Conservation (phyloP, 2,797 vertebrate genomes). For the Anniella stebbinsi region DNA sequence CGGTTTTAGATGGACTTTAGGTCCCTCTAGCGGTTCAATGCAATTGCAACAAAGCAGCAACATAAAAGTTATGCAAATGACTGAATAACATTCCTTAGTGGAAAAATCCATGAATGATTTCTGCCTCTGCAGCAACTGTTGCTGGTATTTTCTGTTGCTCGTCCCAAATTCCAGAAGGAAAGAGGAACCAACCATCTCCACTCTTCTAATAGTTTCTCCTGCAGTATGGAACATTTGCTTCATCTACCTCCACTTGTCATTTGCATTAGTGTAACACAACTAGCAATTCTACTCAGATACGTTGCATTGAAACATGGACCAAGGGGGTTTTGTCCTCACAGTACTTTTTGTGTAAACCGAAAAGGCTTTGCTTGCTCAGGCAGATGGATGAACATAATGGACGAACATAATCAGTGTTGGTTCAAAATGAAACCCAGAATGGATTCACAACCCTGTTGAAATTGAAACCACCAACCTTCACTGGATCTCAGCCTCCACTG, state of each 20-base stretch:
- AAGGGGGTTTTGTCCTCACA: neutral
- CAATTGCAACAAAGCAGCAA: neutral
- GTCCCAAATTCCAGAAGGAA: neutral
- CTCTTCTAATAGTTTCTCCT: neutral
- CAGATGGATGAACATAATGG: neutral
- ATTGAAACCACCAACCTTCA: no score
- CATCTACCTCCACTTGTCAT: neutral
- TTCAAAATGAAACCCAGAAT: no score
- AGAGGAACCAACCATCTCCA: neutral
- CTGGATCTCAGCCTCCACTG: no score
- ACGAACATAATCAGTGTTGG: no score
- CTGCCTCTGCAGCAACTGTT: neutral
- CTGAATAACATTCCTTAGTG: neutral
- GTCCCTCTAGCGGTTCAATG: constrained; percentile 67
- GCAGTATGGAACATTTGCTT: neutral
- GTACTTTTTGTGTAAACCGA: neutral
- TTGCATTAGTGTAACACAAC: neutral
- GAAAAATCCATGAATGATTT: neutral
- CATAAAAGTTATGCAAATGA: neutral
- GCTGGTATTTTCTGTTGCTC: neutral
- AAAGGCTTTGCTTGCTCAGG: no score
- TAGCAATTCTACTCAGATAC: neutral
- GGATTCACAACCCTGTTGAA: no score
- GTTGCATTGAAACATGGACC: neutral
- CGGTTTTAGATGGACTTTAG: constrained; percentile 50